Evolutionary conservation across 1,140 invertebrate genomes (phyloP).

Genomic region (Drosophila equinoxialis): DNA sequence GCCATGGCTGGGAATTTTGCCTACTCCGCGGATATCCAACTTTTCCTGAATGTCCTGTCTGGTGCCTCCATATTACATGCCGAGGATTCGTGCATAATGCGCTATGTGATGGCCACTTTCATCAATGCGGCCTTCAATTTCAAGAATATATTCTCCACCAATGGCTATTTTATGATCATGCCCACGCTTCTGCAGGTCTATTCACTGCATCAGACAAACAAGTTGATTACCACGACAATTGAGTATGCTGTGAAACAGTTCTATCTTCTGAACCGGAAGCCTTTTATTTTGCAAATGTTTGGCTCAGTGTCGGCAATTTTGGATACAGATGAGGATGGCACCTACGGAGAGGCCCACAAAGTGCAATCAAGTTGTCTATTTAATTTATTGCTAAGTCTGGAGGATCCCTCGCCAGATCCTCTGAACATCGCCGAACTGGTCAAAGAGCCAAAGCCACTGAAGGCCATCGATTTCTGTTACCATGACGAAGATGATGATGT

Average conservation of each 20-base stretch:
- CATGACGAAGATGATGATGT: conserved; percentile 98
- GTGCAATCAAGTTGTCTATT: conserved; percentile 95
- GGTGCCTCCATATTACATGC: conserved; percentile 98
- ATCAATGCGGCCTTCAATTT: conserved; percentile 99
- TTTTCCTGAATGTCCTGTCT: conserved; percentile 99
- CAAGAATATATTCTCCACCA: conserved; percentile 99
- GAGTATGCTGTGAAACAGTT: conserved; percentile 99
- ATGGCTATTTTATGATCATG: conserved; percentile 98
- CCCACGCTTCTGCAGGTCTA: conserved; percentile 98
- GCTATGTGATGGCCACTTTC: conserved; percentile 98
- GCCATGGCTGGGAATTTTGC: conserved; percentile 99
- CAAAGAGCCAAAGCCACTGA: conserved; percentile 97
- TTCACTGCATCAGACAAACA: conserved; percentile 98
- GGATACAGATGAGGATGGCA: conserved; percentile 94
- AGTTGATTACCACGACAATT: conserved; percentile 95
- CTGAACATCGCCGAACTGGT: conserved; percentile 97
- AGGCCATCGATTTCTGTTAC: conserved; percentile 98
- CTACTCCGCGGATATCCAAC: conserved; percentile 97
- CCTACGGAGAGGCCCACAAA: conserved; percentile 95
- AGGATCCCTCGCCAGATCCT: conserved; percentile 96
- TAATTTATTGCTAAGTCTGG: conserved; percentile 94
- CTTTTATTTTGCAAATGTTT: conserved; percentile 99
- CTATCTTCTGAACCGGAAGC: conserved; percentile 98
- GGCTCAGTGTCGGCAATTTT: conserved; percentile 98
- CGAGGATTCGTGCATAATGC: conserved; percentile 96